phyloP scores from a whole-genome alignment of 2,113 vertebrate genomes.

The Phrynosoma blainvillii region DNA sequence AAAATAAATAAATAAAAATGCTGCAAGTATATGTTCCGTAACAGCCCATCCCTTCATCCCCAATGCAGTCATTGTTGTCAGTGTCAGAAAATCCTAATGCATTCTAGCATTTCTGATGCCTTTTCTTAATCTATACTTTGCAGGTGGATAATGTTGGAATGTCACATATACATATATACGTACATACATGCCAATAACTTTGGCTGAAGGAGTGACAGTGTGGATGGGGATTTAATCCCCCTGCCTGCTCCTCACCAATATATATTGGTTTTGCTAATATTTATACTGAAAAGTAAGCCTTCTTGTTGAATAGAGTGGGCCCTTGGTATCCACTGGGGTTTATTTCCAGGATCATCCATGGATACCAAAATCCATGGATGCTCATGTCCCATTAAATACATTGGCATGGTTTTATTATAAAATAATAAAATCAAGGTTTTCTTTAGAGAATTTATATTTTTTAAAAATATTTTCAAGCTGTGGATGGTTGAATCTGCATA shows the following conservation, averaged over 20 bases:
- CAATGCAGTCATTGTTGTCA: constrained; percentile 70
- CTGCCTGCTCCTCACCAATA: constrained; percentile 4
- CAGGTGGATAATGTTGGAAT: constrained; percentile 57
- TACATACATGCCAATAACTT: not conserved
- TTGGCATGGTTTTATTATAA: too few species aligned
- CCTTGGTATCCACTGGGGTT: too few species aligned
- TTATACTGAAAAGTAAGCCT: constrained; percentile 64
- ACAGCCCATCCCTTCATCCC: constrained; percentile 28
- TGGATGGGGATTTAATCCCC: constrained; percentile 10
- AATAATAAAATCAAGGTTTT: too few species aligned
- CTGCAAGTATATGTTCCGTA: constrained; percentile 67
- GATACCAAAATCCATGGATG: too few species aligned
- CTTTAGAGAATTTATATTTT: too few species aligned
- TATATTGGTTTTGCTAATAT: constrained; percentile 45
- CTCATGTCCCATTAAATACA: too few species aligned
- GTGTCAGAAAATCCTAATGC: constrained; percentile 54
- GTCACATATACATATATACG: constrained; percentile 8
- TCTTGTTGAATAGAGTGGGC: constrained; percentile 34
- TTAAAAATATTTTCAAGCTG: too few species aligned
- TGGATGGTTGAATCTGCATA: too few species aligned
- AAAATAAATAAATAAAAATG: constrained; percentile 26
- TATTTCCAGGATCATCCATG: too few species aligned
- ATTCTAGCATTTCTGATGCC: constrained; percentile 19
- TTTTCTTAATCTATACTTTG: constrained; percentile 30
- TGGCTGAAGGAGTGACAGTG: constrained; percentile 22